phyloP scores from a whole-genome alignment of 2,888 invertebrate genomes.

The Coremacera marginata region DNA sequence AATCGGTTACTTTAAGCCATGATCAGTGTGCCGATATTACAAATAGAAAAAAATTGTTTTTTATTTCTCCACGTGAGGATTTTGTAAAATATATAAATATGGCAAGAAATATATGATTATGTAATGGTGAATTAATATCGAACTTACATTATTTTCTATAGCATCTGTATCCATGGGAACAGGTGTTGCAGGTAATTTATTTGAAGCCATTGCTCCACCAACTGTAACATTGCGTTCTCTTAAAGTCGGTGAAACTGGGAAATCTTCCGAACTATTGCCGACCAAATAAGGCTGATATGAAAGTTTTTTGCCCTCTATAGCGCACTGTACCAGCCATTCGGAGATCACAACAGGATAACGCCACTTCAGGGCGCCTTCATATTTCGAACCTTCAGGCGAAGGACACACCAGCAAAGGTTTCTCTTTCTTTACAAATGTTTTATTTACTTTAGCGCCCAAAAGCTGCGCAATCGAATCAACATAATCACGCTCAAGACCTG shows the following conservation, averaged over 20 bases:
- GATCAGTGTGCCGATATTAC: no score
- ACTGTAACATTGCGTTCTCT: constrained; percentile 50
- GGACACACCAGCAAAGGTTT: constrained; percentile 88
- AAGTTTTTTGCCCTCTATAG: constrained; percentile 70
- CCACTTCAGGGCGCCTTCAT: constrained; percentile 87
- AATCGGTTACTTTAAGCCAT: no score
- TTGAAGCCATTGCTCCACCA: neutral
- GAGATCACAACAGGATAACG: constrained; percentile 81
- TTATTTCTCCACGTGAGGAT: no score
- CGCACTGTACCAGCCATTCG: constrained; percentile 83
- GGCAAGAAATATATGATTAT: no score
- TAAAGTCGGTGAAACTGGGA: constrained; percentile 55
- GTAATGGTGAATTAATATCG: neutral
- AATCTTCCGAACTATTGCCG: constrained; percentile 69
- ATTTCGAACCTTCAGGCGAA: constrained; percentile 82
- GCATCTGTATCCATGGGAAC: constrained; percentile 48
- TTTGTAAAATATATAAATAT: no score
- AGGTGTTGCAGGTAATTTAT: constrained; percentile 29
- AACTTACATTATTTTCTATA: constrained; percentile 46
- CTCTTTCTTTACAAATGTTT: constrained; percentile 77
- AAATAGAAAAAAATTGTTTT: no score
- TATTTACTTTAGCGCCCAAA: constrained; percentile 80
- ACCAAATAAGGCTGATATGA: constrained; percentile 74
- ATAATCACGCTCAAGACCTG: constrained; percentile 79
- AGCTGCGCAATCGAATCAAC: constrained; percentile 77